These are phyloP conservation scores for Dolichotis patagonum DNA, from an alignment of 2,113 vertebrate genomes.

Conservation along the genomic window DNA sequence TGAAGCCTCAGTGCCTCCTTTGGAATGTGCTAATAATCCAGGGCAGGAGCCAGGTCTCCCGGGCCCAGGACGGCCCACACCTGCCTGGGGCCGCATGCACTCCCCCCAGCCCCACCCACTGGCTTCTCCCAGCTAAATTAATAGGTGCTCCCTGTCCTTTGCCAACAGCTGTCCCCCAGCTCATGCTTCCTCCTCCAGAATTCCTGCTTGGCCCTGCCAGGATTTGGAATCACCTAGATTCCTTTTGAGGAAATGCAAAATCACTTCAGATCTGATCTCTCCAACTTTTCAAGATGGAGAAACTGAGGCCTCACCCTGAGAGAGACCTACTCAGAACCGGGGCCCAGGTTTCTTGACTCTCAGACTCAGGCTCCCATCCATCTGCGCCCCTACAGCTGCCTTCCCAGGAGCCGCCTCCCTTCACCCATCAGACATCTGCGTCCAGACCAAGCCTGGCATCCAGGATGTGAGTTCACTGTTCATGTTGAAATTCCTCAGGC, in stretches of 20 bases:
- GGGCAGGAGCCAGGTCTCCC: not conserved
- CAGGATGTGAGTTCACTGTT: slow-evolving; percentile 70
- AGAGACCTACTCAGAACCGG: not conserved
- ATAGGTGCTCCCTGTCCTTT: not conserved
- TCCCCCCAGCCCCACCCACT: not conserved
- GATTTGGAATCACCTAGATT: not conserved
- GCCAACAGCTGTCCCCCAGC: not conserved
- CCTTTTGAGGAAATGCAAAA: not conserved
- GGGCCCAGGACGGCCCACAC: not conserved
- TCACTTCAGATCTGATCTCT: not conserved
- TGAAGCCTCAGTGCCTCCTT: not conserved
- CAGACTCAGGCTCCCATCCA: not conserved
- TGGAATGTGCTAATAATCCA: not conserved
- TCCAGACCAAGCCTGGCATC: slow-evolving; percentile 47
- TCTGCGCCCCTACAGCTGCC: too few relatives aligned
- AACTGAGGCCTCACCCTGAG: not conserved
- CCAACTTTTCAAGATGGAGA: not conserved
- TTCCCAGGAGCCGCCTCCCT: not conserved
- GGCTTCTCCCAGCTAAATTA: not conserved
- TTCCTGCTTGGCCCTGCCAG: not conserved
- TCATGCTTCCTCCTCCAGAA: not conserved
- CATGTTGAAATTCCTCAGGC: slow-evolving; percentile 71
- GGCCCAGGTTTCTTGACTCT: not conserved
- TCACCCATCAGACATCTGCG: not conserved
- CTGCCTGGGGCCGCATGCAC: slow-evolving; percentile 33